Base-by-base conservation (phyloP, 2,113 vertebrate genomes). In the Ancistrus triradiatus region DNA sequence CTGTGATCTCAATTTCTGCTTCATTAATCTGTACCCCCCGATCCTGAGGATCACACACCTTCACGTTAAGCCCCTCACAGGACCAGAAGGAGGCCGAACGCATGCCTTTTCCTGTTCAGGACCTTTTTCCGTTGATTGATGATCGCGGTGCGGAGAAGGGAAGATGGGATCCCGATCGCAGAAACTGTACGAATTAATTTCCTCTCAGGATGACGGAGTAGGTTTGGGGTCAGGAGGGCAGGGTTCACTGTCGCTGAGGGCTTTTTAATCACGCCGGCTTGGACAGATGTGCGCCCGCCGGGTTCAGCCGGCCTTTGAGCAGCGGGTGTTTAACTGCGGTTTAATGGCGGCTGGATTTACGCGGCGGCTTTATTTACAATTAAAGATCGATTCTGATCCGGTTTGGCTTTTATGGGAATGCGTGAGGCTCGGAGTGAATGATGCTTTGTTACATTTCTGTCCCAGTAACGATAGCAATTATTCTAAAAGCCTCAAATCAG, bases 141-240 rank as follows among this genome's bases (percentile, higher is more conserved):
- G 11, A 21, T 2, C 31, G n/a, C 42, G 24, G 22, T 46, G 33
- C 25, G 14, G 44, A 48, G 63, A 66, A 28, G 24, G 24, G 42
- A 65, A 55, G 13, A 43, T 17, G 63, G 53, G 49, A 58, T n/a
- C n/a, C 15, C 17, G 35, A n/a, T 50, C 8, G 15, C 43, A 40
- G 63, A 40, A 49, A 66, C 40, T 58, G 25, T 58, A 49, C 53
- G 58, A 66, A 66, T 66, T 57, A 66, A 65, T 66, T 66, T 66
- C 53, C 53, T 50, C 22, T 56, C 53, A 56, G 46, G 42, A 58
- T 58, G 63, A 66, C 44, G 6, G 53, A 66, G 63, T 66, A 42
- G 33, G 44, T 56, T 58, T 58, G 22, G 53, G 63, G 63, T 42
- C 31, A 58, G 33, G 19, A 15, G 63, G 27, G 31, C 44, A 25